Evolutionary conservation across 2,888 invertebrate genomes (phyloP), one percentile per base, ranked within the genome.

Genomic region (Rhamphomyia laevipes): DNA sequence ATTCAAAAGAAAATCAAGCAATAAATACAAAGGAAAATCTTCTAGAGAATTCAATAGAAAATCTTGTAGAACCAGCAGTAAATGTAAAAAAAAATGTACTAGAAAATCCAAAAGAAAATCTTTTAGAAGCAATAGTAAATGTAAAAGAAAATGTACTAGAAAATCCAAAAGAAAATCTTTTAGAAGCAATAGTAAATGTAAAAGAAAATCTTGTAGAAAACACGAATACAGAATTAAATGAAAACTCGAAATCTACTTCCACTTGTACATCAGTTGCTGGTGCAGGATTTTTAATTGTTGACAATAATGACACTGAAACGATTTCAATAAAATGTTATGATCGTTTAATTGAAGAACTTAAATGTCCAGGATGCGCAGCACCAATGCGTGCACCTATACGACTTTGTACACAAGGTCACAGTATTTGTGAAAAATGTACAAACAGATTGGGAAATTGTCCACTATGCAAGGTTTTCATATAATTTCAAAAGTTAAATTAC

Each of bases 351-450:
- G 67, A 67, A 50, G 68, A 70, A 51, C 54, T 70, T 9, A 63
- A 67, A 41, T 70, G 70, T 58, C 70, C 70, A 4, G 70, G 70
- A 37, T 70, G 70, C 51, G 66, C 68, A 3, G 61, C 58, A 15
- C 67, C 68, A 41, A 68, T 70, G 66, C 63, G 62, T 50, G 59
- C 67, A 10, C 70, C 70, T 2, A 63, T 70, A 10, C 54, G 61
- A 47, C 59, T 70, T 30, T 70, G 70, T 56, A 57, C 59, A 49
- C 64, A 61, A 13, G 70, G 70, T 1, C 70, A 70, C 55, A 68
- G 69, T 49, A 55, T 68, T 41, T 70, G 70, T 47, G 61, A 64
- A 43, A 60, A 63, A 45, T 70, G 70, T 55, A 66, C 67, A 3
- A 57, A 61, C 42, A 61, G 65, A 46, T 55, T 67, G 35, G 51